Evolutionary conservation across 2,113 vertebrate species (phyloP).

Genomic region (Talpa occidentalis): DNA sequence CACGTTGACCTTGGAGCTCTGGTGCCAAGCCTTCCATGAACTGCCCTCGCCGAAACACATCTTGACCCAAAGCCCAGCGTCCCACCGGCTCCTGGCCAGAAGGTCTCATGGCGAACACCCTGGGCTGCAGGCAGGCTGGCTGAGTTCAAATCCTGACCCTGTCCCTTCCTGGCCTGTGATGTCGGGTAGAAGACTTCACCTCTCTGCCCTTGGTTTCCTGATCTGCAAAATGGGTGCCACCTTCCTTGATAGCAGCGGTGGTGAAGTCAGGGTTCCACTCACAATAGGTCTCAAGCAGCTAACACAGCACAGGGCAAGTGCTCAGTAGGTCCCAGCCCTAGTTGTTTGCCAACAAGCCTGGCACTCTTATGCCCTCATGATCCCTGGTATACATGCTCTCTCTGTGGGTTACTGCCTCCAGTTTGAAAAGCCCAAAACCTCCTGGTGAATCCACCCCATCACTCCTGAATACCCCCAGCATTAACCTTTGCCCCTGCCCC

Average conservation of each 20-base stretch:
- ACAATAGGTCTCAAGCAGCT: no score
- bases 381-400: background rate
- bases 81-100: no score
- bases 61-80: accelerated
- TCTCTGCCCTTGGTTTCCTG: background rate
- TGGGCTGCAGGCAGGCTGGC: background rate
- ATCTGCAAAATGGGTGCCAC: background rate
- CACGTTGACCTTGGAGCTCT: accelerated
- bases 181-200: background rate
- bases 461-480: background rate
- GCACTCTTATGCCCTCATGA: background rate
- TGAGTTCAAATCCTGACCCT: background rate
- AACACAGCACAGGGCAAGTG: background rate
- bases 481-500: background rate
- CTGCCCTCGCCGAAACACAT: no score
- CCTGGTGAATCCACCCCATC: background rate
- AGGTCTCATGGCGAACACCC: no score
- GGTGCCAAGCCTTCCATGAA: accelerated
- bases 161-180: background rate
- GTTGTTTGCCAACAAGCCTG: background rate
- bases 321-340: background rate
- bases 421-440: background rate
- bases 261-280: background rate
- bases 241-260: background rate
- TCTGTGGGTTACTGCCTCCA: background rate